These are phyloP conservation scores for Toxotes chatareus DNA, from an alignment of 2,113 vertebrate genomes.

Conservation along the genomic window DNA sequence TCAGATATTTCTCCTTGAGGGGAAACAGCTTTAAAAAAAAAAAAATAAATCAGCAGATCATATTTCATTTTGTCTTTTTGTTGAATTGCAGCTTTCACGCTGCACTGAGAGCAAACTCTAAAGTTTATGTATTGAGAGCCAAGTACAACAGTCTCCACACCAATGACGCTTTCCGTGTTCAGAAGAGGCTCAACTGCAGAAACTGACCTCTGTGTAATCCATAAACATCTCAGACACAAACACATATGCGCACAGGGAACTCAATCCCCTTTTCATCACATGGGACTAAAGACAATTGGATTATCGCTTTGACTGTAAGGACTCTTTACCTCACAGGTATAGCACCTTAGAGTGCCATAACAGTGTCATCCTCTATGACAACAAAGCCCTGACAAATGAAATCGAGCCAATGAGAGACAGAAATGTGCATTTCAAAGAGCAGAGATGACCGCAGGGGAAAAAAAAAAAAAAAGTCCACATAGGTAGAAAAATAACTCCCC, in stretches of 20 bases:
- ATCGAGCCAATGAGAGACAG: constrained; percentile 5
- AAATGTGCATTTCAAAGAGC: constrained; percentile 29
- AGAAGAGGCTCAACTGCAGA: constrained; percentile 47
- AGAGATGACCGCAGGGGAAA: constrained; percentile 7
- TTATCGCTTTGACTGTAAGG: constrained; percentile 46
- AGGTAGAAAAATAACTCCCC: constrained; percentile 28
- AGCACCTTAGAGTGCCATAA: constrained; percentile 46
- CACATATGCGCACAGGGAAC: constrained; percentile 30
- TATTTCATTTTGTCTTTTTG: constrained; percentile 38
- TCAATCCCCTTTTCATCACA: constrained; percentile 56
- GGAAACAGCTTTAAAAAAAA: not conserved
- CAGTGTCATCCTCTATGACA: constrained; percentile 32
- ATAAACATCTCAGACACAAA: constrained; percentile 61
- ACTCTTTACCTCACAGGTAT: constrained; percentile 29
- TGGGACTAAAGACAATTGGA: constrained; percentile 59
- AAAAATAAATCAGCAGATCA: constrained; percentile 10
- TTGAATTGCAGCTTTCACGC: constrained; percentile 18
- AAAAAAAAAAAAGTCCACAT: constrained; percentile 27
- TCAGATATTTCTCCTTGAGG: constrained; percentile 10
- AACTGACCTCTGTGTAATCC: constrained; percentile 60
- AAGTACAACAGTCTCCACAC: constrained; percentile 46
- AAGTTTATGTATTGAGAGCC: constrained; percentile 45
- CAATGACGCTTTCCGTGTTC: constrained; percentile 36
- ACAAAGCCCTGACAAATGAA: constrained; percentile 36
- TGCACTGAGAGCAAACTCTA: not conserved